Evolutionary conservation across 2,888 invertebrate genomes (phyloP), one percentile per base, ranked within the genome.

Genomic region (Disparrhopalites patrizii): DNA sequence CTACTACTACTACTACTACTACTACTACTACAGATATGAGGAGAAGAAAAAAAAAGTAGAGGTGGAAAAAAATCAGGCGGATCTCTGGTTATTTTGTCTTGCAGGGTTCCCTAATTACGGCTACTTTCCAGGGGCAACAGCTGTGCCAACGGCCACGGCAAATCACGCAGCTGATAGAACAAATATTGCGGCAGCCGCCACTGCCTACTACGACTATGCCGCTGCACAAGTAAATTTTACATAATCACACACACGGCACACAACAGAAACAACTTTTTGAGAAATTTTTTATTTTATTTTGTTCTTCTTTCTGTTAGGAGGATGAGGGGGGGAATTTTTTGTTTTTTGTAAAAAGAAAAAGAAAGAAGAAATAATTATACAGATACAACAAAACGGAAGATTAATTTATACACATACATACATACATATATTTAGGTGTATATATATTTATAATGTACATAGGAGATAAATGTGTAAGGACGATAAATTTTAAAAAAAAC

Each of bases 81-180:
- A 33, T n/a, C n/a, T 51, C 51, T 61, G 51, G 51, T 61, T 61
- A 61, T 61, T 68, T 76, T 66, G 56, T 67, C 61, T 74, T 75
- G 62, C 78, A 81, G 81, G 81, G 77, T 80, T 80, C 77, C 80
- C 81, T 76, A 80, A 81, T 77, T 81, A 79, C 76, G 79, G 81
- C 77, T 81, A 80, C 77, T 78, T 80, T 76, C 79, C 79, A 67
- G 76, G 77, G 65, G 77, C 78, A 78, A 80, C 81, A 76, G 77
- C 79, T 78, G 77, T 84, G 82, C 82, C 85, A 82, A 81, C 86
- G 77, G 77, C 78, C 69, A 74, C 74, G 78, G 78, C 73, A 71
- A 79, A 73, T 77, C 76, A 71, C 69, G 67, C 75, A 62, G 67
- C 74, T 68, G 69, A 72, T 64, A 69, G 72, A 64, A 69, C 68